Base-by-base conservation (phyloP, 2,113 vertebrate genomes). In the Mola mola region DNA sequence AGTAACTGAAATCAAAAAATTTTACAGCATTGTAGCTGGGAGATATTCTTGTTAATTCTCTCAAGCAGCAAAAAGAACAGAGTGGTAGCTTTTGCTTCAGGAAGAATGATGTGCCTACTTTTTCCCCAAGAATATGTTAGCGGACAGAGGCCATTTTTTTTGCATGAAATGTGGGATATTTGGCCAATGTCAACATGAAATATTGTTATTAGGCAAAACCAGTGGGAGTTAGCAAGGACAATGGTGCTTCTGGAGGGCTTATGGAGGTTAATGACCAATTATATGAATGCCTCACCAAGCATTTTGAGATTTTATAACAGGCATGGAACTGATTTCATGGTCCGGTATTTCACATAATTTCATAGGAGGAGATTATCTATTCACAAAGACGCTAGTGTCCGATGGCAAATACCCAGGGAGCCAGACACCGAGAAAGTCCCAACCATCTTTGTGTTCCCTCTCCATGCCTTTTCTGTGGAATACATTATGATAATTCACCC, bases 251-350 rank as follows among this genome's bases (percentile, higher is more conserved):
- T 75, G 67, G 71, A 80, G 81, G 82, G 73, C 78, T 72, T 41
- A 50, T 84, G 82, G 84, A 90, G 87, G 89, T 89, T 90, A 89
- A 90, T 90, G 86, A 89, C 81, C 88, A 88, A 89, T 89, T 90
- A 87, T 83, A 87, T 65, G 77, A 87, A 88, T 85, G 86, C 83
- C 78, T 87, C 81, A 85, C 79, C 84, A 87, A 86, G 81, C 86
- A 86, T 87, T 89, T 90, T 85, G 82, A 77, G 78, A 74, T 83
- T 88, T 90, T 87, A 87, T 85, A 89, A 90, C 78, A 53, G 81
- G 84, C 89, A 81, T 88, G 87, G 84, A 85, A 81, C 82, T 71
- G 81, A 89, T 90, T 89, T 88, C 84, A 89, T 87, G 87, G 83
- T 88, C 76, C 83, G 83, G 73, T 72, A 81, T 88, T 88, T 83